Percentiles rank a stretch among this genome's conserved stretches.
These are phyloP conservation scores for Clarias fuscus DNA, from an alignment of 2,797 vertebrate genomes.

Conservation along the genomic window DNA sequence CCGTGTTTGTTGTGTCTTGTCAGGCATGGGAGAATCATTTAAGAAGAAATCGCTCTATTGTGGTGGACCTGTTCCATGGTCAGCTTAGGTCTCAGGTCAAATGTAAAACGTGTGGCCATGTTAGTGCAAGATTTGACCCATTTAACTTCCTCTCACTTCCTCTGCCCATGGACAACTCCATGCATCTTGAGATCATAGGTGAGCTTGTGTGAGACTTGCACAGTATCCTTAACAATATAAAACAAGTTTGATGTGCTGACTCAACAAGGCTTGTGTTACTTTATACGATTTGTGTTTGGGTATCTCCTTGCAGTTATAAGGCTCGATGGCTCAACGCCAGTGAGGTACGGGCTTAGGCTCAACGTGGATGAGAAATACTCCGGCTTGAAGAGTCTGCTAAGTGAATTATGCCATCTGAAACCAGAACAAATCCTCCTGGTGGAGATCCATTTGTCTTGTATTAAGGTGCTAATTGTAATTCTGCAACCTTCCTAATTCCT, in stretches of 20 bases:
- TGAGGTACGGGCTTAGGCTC: conserved; percentile 89
- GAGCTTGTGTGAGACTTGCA: conserved; percentile 44
- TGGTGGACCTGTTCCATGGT: conserved; percentile 97
- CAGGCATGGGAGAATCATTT: conserved; percentile 99
- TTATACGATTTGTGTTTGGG: not conserved
- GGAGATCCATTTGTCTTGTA: conserved; percentile 94
- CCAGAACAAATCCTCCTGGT: conserved; percentile 95
- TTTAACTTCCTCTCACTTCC: conserved; percentile 99
- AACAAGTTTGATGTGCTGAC: not conserved
- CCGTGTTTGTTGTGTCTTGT: not conserved
- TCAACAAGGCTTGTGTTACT: not conserved
- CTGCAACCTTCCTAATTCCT: conserved; percentile 21
- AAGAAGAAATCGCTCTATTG: conserved; percentile 94
- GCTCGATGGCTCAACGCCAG: conserved; percentile 91
- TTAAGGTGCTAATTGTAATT: conserved; percentile 77
- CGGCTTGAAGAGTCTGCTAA: conserved; percentile 95
- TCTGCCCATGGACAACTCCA: conserved; percentile 98
- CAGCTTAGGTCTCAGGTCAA: conserved; percentile 98
- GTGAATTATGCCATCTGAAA: conserved; percentile 92
- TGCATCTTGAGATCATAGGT: conserved; percentile 99
- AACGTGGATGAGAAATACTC: conserved; percentile 99
- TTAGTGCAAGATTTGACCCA: conserved; percentile 96
- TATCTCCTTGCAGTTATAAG: conserved; percentile 82
- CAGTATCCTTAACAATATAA: not conserved
- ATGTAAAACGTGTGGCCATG: conserved; percentile 97